Evolutionary conservation across 2,113 vertebrate species (phyloP).

Genomic region (Paramormyrops kingsleyae): DNA sequence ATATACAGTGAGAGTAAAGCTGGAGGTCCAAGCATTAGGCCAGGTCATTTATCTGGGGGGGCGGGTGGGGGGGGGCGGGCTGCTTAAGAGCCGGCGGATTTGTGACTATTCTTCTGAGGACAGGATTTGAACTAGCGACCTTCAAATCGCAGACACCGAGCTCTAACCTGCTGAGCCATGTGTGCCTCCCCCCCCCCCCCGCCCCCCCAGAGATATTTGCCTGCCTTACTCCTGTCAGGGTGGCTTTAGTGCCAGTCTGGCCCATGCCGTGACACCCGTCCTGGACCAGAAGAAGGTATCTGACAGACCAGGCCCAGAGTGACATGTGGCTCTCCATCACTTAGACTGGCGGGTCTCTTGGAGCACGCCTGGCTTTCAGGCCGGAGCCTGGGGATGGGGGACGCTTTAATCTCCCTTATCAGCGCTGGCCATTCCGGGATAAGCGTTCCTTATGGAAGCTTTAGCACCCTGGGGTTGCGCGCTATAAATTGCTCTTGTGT

Average conservation of each 20-base stretch:
- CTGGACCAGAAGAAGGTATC: not conserved
- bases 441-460: not conserved
- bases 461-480: not conserved
- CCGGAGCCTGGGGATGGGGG: not conserved
- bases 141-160: not conserved
- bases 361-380: not conserved
- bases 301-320: not conserved
- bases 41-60: not conserved
- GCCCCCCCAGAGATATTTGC: not conserved
- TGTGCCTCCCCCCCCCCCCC: too few relatives aligned
- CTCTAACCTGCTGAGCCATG: not conserved
- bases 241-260: not conserved
- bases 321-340: not conserved
- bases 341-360: not conserved
- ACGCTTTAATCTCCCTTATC: not conserved
- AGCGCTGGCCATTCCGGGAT: not conserved
- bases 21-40: not conserved
- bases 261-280: not conserved
- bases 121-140: not conserved
- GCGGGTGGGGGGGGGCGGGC: too few relatives aligned
- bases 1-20: not conserved
- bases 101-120: not conserved
- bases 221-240: not conserved
- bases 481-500: conserved; percentile 5
- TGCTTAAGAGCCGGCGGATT: not conserved